These are phyloP conservation scores for Petroica traversi DNA, from an alignment of 2,113 vertebrate genomes.

Conservation along the genomic window DNA sequence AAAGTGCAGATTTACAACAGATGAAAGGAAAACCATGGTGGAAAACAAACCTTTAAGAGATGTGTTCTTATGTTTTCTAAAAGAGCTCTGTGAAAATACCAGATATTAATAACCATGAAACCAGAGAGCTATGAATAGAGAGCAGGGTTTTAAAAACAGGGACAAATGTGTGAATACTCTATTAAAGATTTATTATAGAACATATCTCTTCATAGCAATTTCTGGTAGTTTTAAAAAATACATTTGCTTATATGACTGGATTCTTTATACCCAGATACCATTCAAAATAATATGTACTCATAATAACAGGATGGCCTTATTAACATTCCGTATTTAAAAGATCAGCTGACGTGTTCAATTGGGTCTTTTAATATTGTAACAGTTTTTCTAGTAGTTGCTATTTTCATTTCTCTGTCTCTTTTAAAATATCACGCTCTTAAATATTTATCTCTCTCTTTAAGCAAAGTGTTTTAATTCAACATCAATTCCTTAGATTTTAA, in stretches of 20 bases:
- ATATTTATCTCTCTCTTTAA: constrained; percentile 18
- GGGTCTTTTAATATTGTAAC: not conserved
- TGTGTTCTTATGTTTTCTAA: not conserved
- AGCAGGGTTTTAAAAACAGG: not conserved
- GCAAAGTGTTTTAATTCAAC: not conserved
- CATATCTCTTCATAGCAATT: not conserved
- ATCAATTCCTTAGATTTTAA: not conserved
- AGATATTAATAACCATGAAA: not conserved
- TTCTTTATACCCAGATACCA: not conserved
- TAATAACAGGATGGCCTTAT: not conserved
- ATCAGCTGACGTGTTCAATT: not conserved
- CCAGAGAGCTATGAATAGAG: not conserved
- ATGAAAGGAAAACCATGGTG: not conserved
- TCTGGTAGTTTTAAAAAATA: not conserved
- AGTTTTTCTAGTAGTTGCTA: not conserved
- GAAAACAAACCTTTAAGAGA: not conserved
- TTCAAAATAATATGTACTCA: not conserved
- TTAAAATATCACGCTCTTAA: constrained; percentile 11
- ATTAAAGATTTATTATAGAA: not conserved
- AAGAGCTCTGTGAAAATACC: not conserved
- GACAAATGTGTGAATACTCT: not conserved
- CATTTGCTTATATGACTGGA: not conserved
- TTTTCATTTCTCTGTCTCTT: constrained; percentile 41
- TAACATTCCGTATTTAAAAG: not conserved
- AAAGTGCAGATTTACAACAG: not conserved